Evolutionary conservation across 1,140 invertebrate genomes (phyloP).

Genomic region (Aphelenchoides avenae): DNA sequence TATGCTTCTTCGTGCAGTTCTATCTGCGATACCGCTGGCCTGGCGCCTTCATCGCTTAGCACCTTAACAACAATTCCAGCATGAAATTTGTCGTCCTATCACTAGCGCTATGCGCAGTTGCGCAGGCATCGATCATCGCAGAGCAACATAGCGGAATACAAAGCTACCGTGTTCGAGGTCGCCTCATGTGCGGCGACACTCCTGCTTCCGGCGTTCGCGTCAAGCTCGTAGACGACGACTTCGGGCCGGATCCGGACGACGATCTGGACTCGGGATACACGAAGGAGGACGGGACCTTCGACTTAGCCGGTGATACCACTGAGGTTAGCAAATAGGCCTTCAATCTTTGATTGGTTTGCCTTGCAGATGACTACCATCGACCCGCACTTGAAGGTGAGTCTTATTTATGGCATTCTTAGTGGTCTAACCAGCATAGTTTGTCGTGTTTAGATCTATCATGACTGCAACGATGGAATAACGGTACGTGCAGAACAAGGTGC

Average conservation of each 20-base stretch:
- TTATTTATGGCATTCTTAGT: too few relatives aligned
- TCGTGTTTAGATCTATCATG: constrained; percentile 46
- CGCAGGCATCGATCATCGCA: constrained; percentile 33
- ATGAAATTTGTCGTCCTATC: constrained; percentile 18
- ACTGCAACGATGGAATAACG: constrained; percentile 56
- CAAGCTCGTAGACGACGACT: constrained; percentile 41
- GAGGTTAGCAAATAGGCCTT: constrained; percentile 58
- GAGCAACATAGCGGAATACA: constrained; percentile 51
- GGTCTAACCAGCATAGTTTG: constrained; percentile 3
- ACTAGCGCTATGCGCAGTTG: constrained; percentile 17
- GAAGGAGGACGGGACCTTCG: constrained; percentile 45
- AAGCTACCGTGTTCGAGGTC: constrained; percentile 50
- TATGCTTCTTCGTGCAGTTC: background rate
- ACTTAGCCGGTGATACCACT: constrained; percentile 46
- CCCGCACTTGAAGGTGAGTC: constrained; percentile 57
- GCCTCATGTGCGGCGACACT: constrained; percentile 46
- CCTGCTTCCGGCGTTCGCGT: constrained; percentile 53
- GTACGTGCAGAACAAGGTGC: constrained; percentile 20
- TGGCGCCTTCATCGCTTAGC: too few relatives aligned
- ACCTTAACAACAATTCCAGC: background rate
- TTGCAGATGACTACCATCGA: constrained; percentile 36
- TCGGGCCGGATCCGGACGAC: constrained; percentile 56
- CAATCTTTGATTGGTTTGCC: constrained; percentile 3
- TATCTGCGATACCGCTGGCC: too few relatives aligned
- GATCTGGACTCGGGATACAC: constrained; percentile 51